Base-by-base conservation (phyloP, 92 coral and sea anemone species). In the Palythoa grandiflora region DNA sequence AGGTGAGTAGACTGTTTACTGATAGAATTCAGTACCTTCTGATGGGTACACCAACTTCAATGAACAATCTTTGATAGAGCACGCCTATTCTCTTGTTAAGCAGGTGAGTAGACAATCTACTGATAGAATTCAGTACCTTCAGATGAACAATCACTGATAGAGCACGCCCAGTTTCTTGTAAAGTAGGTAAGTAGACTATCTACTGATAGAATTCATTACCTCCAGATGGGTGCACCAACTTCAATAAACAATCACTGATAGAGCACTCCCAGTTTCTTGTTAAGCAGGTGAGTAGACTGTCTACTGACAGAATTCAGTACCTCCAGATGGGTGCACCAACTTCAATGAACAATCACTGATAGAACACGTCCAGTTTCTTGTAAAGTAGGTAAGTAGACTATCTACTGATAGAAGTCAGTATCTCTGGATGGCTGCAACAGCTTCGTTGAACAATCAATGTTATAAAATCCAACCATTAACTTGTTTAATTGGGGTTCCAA, bases 211-310 rank as follows among this genome's bases (percentile, higher is more conserved):
- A 96, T 10, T 93, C 98, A 57, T 94, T 93, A 70, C 98, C 98
- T 75, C 96, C 99, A 66, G 99, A 91, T 52, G 94, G 91, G 75
- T 88, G 97, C 57, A 57, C 91, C 63, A 90, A 95, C 20, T 95
- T 95, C 71, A 97, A 98, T 10, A 98, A 95, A 75, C 98, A 97
- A 15, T 79, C 97, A 1, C 96, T 97, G 60, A 65, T 95, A 57
- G 80, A 91, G 59, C 99, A 95, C 89, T 93, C 98, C 48, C 99
- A 97, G 96, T 97, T 97, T 79, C 94, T 97, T 13, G 99, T 97
- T 73, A 98, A 97, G 84, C 99, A 97, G 97, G 87, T 77, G 16
- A 40, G 47, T 40, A 40, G 5, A 40, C 47, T 40, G 98, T 96
- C 87, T 40, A 5, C 47, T 40, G 38, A 5, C 73, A 96, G 98